These are phyloP conservation scores for Brachypodius melanocephalos DNA, from an alignment of 2,113 vertebrate species.

Conservation along the genomic window DNA sequence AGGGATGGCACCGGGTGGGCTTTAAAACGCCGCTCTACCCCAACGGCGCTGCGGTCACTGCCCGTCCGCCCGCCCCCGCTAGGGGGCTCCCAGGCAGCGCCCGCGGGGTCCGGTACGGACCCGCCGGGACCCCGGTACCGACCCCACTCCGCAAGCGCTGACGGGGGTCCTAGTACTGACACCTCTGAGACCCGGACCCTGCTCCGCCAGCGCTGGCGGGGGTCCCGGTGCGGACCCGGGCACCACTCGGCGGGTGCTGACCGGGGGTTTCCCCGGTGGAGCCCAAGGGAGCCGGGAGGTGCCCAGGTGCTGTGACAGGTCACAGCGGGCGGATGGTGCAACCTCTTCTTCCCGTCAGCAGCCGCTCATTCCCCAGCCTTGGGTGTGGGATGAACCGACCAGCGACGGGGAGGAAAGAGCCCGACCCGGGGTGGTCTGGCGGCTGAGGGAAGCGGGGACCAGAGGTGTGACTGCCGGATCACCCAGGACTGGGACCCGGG, in stretches of 20 bases:
- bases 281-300: not conserved
- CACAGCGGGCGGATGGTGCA: not conserved
- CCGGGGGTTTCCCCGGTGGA: not conserved
- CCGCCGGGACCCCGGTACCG: not conserved
- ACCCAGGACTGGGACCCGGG: not conserved
- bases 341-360: too few species aligned
- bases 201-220: not conserved
- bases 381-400: fast-evolving
- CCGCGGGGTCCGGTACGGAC: not conserved
- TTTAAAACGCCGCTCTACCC: not conserved
- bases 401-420: not conserved
- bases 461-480: not conserved
- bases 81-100: not conserved
- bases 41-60: not conserved
- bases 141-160: not conserved
- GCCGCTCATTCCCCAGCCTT: not conserved
- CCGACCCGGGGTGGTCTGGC: not conserved
- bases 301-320: not conserved
- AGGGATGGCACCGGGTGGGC: not conserved
- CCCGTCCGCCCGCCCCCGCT: not conserved
- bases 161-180: not conserved
- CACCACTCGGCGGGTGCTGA: not conserved
- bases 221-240: too few species aligned
- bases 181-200: not conserved
- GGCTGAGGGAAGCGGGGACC: not conserved